Evolutionary conservation across 2,113 vertebrate species (phyloP), one percentile per base, ranked within the genome.

Genomic region (Cyanoliseus patagonus): DNA sequence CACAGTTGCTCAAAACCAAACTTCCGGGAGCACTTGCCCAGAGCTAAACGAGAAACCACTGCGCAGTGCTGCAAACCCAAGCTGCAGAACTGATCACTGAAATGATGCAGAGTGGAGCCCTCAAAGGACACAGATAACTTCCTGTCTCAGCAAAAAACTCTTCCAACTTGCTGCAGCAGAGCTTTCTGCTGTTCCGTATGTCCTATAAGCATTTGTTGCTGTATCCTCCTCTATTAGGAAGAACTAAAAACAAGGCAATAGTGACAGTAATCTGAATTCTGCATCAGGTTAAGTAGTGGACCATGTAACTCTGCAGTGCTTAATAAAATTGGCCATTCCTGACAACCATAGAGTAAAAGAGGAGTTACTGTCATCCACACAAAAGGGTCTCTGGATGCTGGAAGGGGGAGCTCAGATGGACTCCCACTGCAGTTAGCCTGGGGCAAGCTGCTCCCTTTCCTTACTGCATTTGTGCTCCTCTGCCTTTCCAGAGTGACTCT

Each of bases 181-280:
- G 47, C 46, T n/a, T 13, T 39, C 73, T 53, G 49, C 37, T 10
- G 0, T 79, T 51, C 9, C 6, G 17, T 53, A 42, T 17, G 72
- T 47, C 66, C 62, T 37, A 7, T 57, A 37, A 84, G 81, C 0
- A 4, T 86, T 74, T 47, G 35, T 47, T 77, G 64, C 73, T 89
- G 9, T 77, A 27, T 57, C 20, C 0, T 57, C 20, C 0, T 3
- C 10, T 55, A 1, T 25, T 49, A 37, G 37, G 62, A 67, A 59
- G 42, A 82, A 78, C 17, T 2, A 88, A 88, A 39, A 89, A 11
- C 19, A 69, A 64, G 33, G 52, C 62, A 68, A 17, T 64, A 2
- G 3, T 67, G 52, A 59, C 19, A 74, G 46, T 63, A 49, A 51
- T 61, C 51, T 76, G 70, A 72, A 33, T 88, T 88, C 33, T 15